A percentile compares a stretch with the other conserved stretches of the same genome.
phyloP scores from a whole-genome alignment of 2,113 vertebrate species.

The Bubalus kerabau region DNA sequence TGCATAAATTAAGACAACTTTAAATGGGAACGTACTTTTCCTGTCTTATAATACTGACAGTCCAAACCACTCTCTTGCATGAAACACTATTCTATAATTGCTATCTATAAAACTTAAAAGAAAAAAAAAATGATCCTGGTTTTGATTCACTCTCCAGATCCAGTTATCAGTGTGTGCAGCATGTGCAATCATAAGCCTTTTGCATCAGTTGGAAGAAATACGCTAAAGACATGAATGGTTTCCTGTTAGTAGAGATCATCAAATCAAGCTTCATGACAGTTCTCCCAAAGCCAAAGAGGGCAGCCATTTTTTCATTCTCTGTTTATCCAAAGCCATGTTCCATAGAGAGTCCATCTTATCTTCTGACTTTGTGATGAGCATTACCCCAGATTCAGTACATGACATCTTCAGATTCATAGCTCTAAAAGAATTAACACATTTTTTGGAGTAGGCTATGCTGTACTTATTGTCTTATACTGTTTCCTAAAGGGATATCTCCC shows the following conservation, averaged over 20 bases:
- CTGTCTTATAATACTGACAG: neutral
- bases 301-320: neutral
- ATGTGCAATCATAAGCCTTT: neutral
- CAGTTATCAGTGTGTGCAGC: neutral
- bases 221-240: neutral
- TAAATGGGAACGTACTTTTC: neutral
- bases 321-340: neutral
- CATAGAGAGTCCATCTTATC: neutral
- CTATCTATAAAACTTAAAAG: neutral
- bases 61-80: neutral
- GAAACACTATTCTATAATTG: neutral
- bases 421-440: neutral
- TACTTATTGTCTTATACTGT: neutral
- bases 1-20: neutral
- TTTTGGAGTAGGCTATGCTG: neutral
- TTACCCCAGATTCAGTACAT: neutral
- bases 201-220: neutral
- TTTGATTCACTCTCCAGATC: neutral
- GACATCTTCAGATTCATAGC: neutral
- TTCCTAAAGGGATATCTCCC: neutral
- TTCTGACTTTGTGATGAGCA: neutral
- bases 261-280: neutral
- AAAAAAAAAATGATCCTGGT: neutral
- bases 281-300: neutral
- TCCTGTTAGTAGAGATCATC: neutral